phyloP scores from a whole-genome alignment of 1,140 invertebrate genomes.

The Drosophila paulistorum region DNA sequence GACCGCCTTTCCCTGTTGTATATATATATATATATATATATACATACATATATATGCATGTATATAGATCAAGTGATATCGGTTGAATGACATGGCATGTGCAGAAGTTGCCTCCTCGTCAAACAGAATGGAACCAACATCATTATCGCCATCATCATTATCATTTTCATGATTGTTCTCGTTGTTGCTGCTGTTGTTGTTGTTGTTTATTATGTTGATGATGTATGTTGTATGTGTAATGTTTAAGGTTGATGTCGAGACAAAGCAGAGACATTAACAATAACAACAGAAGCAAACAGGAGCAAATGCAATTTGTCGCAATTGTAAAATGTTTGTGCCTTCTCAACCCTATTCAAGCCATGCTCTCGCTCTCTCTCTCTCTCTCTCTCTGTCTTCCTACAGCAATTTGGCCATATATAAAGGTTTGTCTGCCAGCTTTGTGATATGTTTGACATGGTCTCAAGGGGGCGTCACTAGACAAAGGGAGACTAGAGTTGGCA shows the following conservation, averaged over 20 bases:
- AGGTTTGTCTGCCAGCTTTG: conserved; percentile 48
- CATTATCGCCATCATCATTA: conserved; percentile 5
- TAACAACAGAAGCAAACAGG: conserved; percentile 31
- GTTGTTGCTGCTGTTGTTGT: conserved; percentile 46
- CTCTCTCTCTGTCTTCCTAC: neutral
- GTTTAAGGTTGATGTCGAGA: conserved; percentile 67
- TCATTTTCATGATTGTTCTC: neutral
- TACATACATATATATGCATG: neutral
- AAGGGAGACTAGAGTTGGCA: neutral
- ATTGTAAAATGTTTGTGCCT: conserved; percentile 53
- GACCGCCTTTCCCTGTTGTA: conserved; percentile 14
- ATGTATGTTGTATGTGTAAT: conserved; percentile 70
- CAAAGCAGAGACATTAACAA: conserved; percentile 42
- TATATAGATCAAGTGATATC: conserved; percentile 51
- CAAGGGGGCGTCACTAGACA: conserved; percentile 20
- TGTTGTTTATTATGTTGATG: conserved; percentile 77
- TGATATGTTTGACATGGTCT: conserved; percentile 69
- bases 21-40: too few species aligned
- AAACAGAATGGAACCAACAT: conserved; percentile 16
- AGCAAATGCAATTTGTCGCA: conserved; percentile 79
- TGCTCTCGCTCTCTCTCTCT: neutral
- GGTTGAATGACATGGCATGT: conserved; percentile 72
- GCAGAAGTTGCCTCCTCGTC: conserved; percentile 33
- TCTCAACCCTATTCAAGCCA: neutral
- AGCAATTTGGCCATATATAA: conserved; percentile 7